Evolutionary conservation across 2,797 vertebrate species (phyloP).

Genomic region (Holocentrus rufus): DNA sequence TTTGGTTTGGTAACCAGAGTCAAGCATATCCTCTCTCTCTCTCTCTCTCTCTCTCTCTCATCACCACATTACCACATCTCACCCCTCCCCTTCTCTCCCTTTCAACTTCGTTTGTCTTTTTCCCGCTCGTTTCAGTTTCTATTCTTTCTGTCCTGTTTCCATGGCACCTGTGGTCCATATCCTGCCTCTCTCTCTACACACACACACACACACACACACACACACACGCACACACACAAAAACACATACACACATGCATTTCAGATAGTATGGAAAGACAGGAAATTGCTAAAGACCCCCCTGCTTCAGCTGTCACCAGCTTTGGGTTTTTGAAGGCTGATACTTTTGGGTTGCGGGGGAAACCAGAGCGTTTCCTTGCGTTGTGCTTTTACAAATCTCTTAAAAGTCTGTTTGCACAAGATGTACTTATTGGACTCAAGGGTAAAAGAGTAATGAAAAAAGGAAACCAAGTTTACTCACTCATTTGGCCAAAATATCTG

Average conservation of each 20-base stretch:
- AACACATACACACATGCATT: constrained; percentile 18
- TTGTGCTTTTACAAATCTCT: no score
- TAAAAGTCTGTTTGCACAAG: no score
- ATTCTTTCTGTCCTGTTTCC: constrained; percentile 56
- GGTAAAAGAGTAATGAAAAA: no score
- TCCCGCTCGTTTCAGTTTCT: constrained; percentile 17
- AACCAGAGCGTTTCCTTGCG: no score
- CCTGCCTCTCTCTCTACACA: constrained; percentile 14
- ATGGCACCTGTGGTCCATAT: constrained; percentile 64
- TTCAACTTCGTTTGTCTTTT: constrained; percentile 13
- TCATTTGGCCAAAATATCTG: no score
- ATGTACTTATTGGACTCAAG: no score
- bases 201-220: constrained; percentile 7
- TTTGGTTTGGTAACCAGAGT: neutral
- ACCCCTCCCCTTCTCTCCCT: neutral
- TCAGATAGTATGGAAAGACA: constrained; percentile 16
- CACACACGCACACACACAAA: constrained; percentile 29
- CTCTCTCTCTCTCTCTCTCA: neutral
- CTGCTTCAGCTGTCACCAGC: no score
- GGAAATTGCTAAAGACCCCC: neutral
- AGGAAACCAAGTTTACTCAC: no score
- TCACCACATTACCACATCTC: neutral
- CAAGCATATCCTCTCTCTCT: neutral
- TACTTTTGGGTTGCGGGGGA: no score
- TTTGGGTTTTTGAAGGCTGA: no score